A percentile compares a stretch with the other conserved stretches of the same genome.
Conservation (phyloP, 2,797 vertebrate species). For the Amniataba percoides region DNA sequence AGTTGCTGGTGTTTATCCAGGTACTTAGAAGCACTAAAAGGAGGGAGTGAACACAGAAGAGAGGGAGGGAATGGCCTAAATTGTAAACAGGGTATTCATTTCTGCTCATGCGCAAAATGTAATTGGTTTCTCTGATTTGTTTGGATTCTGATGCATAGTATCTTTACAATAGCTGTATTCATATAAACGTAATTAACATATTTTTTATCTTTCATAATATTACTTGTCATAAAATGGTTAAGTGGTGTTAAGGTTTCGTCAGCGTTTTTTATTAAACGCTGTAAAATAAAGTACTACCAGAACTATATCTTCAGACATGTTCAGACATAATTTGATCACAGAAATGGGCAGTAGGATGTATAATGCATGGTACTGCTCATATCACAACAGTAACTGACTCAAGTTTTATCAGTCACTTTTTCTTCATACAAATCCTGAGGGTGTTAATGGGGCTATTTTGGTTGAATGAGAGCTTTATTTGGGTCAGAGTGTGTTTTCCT, state of each 20-base stretch:
- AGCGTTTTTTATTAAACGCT: background rate
- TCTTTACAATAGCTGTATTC: background rate
- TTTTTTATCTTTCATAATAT: background rate
- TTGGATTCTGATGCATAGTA: background rate
- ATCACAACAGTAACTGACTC: conserved; percentile 9
- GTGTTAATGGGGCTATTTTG: conserved; percentile 63
- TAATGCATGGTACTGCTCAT: too few relatives aligned
- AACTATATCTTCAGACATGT: background rate
- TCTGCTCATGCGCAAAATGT: conserved; percentile 12
- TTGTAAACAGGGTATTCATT: conserved; percentile 17
- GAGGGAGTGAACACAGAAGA: conserved; percentile 25
- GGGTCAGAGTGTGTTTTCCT: conserved; percentile 76
- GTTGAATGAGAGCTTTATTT: conserved; percentile 80
- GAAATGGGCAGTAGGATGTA: background rate
- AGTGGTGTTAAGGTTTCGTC: background rate
- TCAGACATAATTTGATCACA: background rate
- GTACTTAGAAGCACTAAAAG: conserved; percentile 31
- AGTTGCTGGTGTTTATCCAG: conserved; percentile 47
- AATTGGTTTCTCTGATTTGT: conserved; percentile 21
- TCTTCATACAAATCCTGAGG: conserved; percentile 62
- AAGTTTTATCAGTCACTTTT: conserved; percentile 60
- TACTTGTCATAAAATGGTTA: background rate
- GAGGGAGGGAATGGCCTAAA: conserved; percentile 35
- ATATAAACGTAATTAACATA: background rate
- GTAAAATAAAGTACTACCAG: background rate